These are phyloP conservation scores for Caenorhabditis angaria DNA, from an alignment of 2,888 invertebrate genomes.

Conservation along the genomic window DNA sequence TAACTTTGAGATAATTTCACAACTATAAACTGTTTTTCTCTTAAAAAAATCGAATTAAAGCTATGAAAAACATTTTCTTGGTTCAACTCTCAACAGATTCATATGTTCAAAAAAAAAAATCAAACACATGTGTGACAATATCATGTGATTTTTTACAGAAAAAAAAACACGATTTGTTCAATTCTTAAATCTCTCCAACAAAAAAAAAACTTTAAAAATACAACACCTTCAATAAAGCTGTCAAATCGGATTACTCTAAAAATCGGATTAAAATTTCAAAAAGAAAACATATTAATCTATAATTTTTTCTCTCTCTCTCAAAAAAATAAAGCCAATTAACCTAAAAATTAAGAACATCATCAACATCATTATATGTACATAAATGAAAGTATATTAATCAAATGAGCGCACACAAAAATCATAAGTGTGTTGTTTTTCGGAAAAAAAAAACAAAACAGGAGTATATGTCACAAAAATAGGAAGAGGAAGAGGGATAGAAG, in stretches of 20 bases:
- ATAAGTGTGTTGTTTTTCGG: constrained; percentile 9
- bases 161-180: too few relatives aligned
- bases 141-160: too few relatives aligned
- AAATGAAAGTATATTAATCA: constrained; percentile 3
- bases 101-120: too few relatives aligned
- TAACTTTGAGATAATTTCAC: too few relatives aligned
- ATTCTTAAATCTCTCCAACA: too few relatives aligned
- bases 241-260: neutral
- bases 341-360: constrained; percentile 5
- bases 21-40: too few relatives aligned
- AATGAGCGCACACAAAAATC: constrained; percentile 6
- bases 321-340: neutral
- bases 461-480: neutral
- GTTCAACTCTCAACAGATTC: too few relatives aligned
- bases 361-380: neutral
- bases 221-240: neutral
- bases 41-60: too few relatives aligned
- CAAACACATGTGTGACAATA: too few relatives aligned
- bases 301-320: neutral
- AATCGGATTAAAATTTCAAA: constrained; percentile 14
- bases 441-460: neutral
- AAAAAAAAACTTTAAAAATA: neutral
- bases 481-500: neutral
- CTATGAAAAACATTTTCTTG: too few relatives aligned
- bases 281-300: neutral